Conservation (phyloP, 2,113 vertebrate species). For the Proteles cristata region DNA sequence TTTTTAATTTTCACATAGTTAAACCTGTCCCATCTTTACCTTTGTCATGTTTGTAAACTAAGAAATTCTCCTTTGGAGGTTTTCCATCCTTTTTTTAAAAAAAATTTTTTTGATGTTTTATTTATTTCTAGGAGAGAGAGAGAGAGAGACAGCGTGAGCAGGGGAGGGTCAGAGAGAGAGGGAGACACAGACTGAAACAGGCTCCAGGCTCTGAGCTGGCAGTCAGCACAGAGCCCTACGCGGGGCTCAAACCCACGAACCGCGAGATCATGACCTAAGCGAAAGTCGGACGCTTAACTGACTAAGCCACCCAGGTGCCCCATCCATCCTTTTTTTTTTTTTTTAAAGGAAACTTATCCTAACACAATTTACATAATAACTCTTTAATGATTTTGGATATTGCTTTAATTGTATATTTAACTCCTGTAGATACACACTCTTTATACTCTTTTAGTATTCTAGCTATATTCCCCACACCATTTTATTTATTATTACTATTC, state of each 20-base stretch:
- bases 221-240: too few relatives aligned
- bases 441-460: not conserved
- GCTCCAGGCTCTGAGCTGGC: too few relatives aligned
- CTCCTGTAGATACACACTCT: not conserved
- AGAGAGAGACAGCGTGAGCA: too few relatives aligned
- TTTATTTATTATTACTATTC: too few relatives aligned
- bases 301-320: too few relatives aligned
- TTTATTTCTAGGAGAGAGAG: too few relatives aligned
- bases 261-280: too few relatives aligned
- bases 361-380: not conserved
- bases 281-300: too few relatives aligned
- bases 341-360: not conserved
- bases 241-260: too few relatives aligned
- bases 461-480: not conserved
- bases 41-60: not conserved
- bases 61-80: not conserved
- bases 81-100: not conserved
- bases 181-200: too few relatives aligned
- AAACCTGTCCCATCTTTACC: not conserved
- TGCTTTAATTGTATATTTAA: not conserved
- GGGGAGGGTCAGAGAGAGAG: too few relatives aligned
- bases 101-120: not conserved
- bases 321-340: not conserved
- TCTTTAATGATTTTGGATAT: not conserved
- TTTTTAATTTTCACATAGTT: not conserved